Evolutionary conservation across 53 echinoderm and acorn worm genomes (phyloP).

Genomic region (Henricia sp.): DNA sequence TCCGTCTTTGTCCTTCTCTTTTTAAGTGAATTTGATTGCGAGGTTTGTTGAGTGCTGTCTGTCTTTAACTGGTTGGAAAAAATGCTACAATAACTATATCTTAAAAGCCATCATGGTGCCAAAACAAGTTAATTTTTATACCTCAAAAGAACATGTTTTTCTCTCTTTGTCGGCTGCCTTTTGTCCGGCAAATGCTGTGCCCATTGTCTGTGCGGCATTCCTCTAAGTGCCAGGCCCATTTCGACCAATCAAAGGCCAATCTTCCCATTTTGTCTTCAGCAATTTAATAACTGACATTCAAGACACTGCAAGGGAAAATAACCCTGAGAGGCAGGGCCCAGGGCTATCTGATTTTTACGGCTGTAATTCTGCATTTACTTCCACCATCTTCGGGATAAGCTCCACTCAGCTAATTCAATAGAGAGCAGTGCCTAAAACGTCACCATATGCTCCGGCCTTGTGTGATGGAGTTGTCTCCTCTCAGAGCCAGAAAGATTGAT

Average conservation of each 20-base stretch:
- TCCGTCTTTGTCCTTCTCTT: background rate
- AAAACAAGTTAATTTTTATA: constrained; percentile 56
- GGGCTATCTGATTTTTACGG: constrained; percentile 51
- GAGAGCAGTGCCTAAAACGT: background rate
- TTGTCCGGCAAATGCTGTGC: constrained; percentile 29
- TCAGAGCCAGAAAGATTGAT: constrained; percentile 29
- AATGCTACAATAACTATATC: constrained; percentile 60
- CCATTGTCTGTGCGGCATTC: constrained; percentile 42
- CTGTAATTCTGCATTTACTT: constrained; percentile 62
- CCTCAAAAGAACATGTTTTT: constrained; percentile 4
- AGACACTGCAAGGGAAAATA: constrained; percentile 60
- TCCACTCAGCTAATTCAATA: constrained; percentile 61
- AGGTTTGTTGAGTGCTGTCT: constrained; percentile 3
- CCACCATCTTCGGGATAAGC: constrained; percentile 56
- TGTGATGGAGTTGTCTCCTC: background rate
- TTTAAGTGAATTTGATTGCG: background rate
- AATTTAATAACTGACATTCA: constrained; percentile 63
- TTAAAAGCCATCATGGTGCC: constrained; percentile 56
- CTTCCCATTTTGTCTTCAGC: constrained; percentile 51
- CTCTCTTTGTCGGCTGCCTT: constrained; percentile 34
- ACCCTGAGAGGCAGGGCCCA: constrained; percentile 46
- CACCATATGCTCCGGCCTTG: constrained; percentile 52
- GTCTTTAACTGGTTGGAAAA: background rate
- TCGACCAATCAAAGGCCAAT: constrained; percentile 63
- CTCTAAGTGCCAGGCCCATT: constrained; percentile 60